These are phyloP conservation scores for Campylorhamphus procurvoides DNA, from an alignment of 2,113 vertebrate genomes.

Conservation along the genomic window DNA sequence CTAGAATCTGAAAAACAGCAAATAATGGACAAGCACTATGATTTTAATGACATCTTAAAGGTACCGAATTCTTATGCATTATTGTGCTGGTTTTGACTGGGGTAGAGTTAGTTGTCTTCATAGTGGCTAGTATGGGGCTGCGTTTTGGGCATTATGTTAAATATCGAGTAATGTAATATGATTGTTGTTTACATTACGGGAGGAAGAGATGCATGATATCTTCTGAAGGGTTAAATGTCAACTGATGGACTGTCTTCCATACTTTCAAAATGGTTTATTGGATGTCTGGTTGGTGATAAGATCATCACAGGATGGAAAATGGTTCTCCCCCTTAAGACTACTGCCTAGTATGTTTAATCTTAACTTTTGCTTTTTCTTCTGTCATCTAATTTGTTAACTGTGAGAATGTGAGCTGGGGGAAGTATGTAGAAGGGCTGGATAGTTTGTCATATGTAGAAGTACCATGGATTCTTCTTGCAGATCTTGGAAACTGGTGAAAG, in stretches of 20 bases:
- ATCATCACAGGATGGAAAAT: background rate
- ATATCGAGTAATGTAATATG: background rate
- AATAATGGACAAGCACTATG: conserved; percentile 95
- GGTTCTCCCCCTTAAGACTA: background rate
- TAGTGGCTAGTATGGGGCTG: background rate
- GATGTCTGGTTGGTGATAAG: background rate
- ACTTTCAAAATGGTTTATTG: background rate
- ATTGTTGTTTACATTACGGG: background rate
- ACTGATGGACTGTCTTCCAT: background rate
- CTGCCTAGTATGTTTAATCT: background rate
- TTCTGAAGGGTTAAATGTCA: background rate
- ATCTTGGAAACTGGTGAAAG: background rate
- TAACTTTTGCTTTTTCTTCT: background rate
- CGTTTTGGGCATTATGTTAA: background rate
- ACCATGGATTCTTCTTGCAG: background rate
- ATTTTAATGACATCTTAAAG: conserved; percentile 97
- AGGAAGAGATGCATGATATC: background rate
- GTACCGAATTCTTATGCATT: conserved; percentile 61
- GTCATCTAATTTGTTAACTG: background rate
- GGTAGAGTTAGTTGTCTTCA: background rate
- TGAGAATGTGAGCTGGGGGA: background rate
- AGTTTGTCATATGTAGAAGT: background rate
- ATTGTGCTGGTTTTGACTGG: background rate
- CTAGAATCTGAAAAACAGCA: conserved; percentile 94
- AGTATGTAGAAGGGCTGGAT: background rate